A percentile compares a stretch with the other conserved stretches of the same genome.
Evolutionary conservation across 2,888 invertebrate species (phyloP).

Genomic region (Hermaeophaga mercurialis): DNA sequence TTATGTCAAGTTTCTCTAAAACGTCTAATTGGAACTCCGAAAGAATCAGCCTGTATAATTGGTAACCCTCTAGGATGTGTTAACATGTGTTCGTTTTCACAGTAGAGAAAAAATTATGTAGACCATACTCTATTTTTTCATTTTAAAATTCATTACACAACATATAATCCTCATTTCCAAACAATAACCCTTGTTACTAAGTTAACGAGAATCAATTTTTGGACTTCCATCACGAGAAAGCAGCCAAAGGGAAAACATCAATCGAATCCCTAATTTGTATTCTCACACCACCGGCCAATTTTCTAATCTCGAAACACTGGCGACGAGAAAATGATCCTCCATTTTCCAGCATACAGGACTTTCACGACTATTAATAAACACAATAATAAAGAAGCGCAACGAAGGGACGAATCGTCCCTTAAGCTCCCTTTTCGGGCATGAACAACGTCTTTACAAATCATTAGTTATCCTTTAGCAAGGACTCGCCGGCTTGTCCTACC

Average conservation of each 20-base stretch:
- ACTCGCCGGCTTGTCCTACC: constrained; percentile 38
- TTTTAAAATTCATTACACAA: too few species aligned
- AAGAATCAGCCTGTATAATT: neutral
- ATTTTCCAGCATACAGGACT: constrained; percentile 41
- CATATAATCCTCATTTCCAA: neutral
- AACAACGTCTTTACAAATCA: constrained; percentile 57
- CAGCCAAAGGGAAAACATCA: constrained; percentile 18
- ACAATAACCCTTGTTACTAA: neutral
- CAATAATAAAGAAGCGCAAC: constrained; percentile 46
- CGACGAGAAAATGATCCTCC: constrained; percentile 33
- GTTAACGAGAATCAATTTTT: neutral
- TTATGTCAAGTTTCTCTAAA: too few species aligned
- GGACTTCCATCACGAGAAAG: constrained; percentile 11
- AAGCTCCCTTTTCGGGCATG: constrained; percentile 46
- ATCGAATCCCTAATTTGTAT: constrained; percentile 30
- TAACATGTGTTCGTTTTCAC: too few species aligned
- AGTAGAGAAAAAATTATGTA: too few species aligned
- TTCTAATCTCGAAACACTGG: constrained; percentile 30
- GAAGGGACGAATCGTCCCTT: constrained; percentile 40
- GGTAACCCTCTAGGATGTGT: too few species aligned
- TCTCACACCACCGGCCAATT: constrained; percentile 26
- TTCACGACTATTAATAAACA: constrained; percentile 47
- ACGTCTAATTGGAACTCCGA: neutral
- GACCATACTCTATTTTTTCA: too few species aligned
- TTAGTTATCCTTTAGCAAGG: constrained; percentile 55